Evolutionary conservation across 2,888 invertebrate species (phyloP).

Genomic region (Linyphia triangularis): DNA sequence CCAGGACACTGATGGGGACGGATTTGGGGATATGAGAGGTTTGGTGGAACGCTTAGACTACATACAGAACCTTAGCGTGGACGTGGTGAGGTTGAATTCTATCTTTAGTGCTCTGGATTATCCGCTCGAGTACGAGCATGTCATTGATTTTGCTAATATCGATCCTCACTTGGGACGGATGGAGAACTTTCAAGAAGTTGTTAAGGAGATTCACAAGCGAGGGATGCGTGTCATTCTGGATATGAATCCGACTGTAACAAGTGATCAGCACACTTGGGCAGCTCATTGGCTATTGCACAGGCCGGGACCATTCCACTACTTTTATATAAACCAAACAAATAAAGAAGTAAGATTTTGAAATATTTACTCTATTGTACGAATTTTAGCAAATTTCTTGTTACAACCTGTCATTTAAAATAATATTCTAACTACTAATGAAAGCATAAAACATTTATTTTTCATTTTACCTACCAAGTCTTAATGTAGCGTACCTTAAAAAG

Average conservation of each 20-base stretch:
- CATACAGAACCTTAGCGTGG: constrained; percentile 85
- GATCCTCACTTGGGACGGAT: constrained; percentile 86
- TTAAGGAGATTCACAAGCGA: constrained; percentile 84
- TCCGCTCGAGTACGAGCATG: constrained; percentile 87
- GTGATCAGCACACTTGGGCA: constrained; percentile 76
- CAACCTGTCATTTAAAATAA: not conserved
- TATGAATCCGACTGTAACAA: constrained; percentile 80
- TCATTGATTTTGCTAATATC: constrained; percentile 85
- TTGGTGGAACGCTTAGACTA: constrained; percentile 86
- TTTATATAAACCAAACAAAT: constrained; percentile 72
- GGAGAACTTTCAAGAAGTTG: constrained; percentile 85
- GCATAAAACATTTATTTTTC: too few relatives aligned
- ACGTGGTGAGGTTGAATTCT: constrained; percentile 88
- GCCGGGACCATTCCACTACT: constrained; percentile 67
- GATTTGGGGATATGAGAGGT: constrained; percentile 91
- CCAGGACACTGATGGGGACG: constrained; percentile 85
- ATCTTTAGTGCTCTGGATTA: constrained; percentile 87
- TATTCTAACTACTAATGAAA: too few relatives aligned
- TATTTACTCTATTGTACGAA: not conserved
- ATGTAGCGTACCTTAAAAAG: too few relatives aligned
- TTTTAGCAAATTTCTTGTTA: not conserved
- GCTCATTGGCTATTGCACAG: constrained; percentile 75
- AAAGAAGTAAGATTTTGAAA: constrained; percentile 36
- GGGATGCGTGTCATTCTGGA: constrained; percentile 90
- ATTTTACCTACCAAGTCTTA: too few relatives aligned